Conservation (phyloP, 2,797 vertebrate genomes). For the Crenichthys baileyi region DNA sequence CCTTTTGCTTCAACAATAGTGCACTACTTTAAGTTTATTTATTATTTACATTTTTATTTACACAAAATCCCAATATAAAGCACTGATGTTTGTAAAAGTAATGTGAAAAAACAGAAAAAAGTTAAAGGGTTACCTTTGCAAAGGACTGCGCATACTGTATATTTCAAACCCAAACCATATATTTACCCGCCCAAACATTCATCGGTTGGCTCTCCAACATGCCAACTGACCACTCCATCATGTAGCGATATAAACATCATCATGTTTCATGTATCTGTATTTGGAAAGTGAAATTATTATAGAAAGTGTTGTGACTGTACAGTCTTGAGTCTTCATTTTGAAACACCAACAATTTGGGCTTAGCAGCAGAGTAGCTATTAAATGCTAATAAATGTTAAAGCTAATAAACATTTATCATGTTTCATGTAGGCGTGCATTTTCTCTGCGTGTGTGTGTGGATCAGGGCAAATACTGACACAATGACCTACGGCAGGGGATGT, state of each 20-base stretch:
- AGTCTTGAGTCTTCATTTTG: background rate
- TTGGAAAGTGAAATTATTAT: background rate
- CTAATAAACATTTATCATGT: conserved; percentile 2
- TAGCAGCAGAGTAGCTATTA: background rate
- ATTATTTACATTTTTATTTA: background rate
- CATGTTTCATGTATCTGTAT: background rate
- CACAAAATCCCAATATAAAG: too few species aligned
- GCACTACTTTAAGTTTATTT: background rate
- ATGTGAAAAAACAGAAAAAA: too few species aligned
- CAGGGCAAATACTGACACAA: conserved; percentile 39
- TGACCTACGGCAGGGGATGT: conserved; percentile 48
- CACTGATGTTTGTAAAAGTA: too few species aligned
- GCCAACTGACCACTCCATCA: background rate
- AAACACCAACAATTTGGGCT: background rate
- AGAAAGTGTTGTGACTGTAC: background rate
- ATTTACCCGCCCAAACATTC: background rate
- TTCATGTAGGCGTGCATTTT: conserved; percentile 5
- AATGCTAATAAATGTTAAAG: background rate
- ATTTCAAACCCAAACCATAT: background rate
- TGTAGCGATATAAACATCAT: background rate
- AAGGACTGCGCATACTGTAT: too few species aligned
- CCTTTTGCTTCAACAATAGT: background rate
- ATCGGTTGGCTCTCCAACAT: background rate
- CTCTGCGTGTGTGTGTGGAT: conserved; percentile 43
- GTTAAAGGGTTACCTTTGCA: too few species aligned